Evolutionary conservation across 2,888 invertebrate species (phyloP).

Genomic region (Machimus rusticus): DNA sequence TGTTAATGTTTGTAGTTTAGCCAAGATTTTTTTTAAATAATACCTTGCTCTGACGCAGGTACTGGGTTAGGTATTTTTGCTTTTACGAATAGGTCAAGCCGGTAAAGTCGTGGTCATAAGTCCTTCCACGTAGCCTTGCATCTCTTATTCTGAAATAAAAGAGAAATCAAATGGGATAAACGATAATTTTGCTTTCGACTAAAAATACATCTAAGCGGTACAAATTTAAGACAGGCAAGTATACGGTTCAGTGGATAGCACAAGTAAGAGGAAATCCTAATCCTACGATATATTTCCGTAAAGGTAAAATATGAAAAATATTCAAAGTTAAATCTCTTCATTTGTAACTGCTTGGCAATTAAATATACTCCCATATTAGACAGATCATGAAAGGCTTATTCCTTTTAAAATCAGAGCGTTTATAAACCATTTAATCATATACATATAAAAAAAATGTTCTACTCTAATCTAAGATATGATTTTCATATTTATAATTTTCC

Average conservation of each 20-base stretch:
- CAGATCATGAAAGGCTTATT: neutral
- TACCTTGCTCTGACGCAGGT: neutral
- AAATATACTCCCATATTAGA: neutral
- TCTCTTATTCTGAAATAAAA: neutral
- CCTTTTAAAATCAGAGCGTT: neutral
- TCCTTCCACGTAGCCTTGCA: neutral
- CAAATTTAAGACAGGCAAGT: neutral
- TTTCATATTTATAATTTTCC: too few species aligned
- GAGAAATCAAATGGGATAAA: neutral
- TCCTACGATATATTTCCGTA: neutral
- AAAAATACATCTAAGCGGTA: neutral
- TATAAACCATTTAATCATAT: too few species aligned
- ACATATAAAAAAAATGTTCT: too few species aligned
- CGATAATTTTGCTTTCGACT: neutral
- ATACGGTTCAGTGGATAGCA: neutral
- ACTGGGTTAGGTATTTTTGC: neutral
- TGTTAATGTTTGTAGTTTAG: neutral
- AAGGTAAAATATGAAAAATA: neutral
- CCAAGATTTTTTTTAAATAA: neutral
- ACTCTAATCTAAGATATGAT: too few species aligned
- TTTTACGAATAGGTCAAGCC: neutral
- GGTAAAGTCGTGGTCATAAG: neutral
- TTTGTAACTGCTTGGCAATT: neutral
- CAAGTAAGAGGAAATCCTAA: neutral
- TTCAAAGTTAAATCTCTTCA: neutral